These are phyloP conservation scores for Unio delphinus DNA, from an alignment of 2,888 invertebrate genomes.

Conservation along the genomic window DNA sequence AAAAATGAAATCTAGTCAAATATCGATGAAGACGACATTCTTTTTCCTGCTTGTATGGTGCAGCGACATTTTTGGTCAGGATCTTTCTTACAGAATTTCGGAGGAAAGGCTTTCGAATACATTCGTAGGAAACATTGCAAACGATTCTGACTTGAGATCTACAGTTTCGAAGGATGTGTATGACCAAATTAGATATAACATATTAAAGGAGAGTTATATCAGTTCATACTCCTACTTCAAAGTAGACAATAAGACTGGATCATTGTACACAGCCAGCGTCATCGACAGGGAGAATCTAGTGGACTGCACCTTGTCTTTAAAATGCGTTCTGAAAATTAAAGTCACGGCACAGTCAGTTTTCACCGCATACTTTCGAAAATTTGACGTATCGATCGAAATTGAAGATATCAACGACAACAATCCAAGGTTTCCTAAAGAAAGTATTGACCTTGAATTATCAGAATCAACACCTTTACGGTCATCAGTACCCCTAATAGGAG, in stretches of 20 bases:
- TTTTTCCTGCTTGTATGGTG: neutral
- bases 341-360: slow-evolving; percentile 51
- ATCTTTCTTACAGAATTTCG: slow-evolving; percentile 19
- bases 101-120: slow-evolving; percentile 38
- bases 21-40: neutral
- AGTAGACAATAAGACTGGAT: slow-evolving; percentile 37
- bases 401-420: slow-evolving; percentile 57
- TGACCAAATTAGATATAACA: slow-evolving; percentile 31
- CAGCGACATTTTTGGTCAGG: slow-evolving; percentile 2
- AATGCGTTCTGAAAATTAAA: slow-evolving; percentile 43
- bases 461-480: slow-evolving; percentile 46
- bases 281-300: slow-evolving; percentile 44
- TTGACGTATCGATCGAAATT: slow-evolving; percentile 45
- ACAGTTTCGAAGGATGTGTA: slow-evolving; percentile 36
- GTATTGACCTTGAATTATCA: slow-evolving; percentile 39
- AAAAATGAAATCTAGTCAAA: too few relatives aligned
- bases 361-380: slow-evolving; percentile 50
- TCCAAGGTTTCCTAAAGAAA: slow-evolving; percentile 47
- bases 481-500: slow-evolving; percentile 39
- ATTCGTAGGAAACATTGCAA: slow-evolving; percentile 43
- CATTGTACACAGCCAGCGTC: slow-evolving; percentile 22
- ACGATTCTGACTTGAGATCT: slow-evolving; percentile 41
- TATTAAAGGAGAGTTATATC: slow-evolving; percentile 3
- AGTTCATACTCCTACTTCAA: slow-evolving; percentile 50
- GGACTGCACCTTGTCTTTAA: slow-evolving; percentile 36